A percentile compares a stretch with the other conserved stretches of the same genome.
These are phyloP conservation scores for Eueides isabella DNA, from an alignment of 1,140 invertebrate genomes.

Conservation along the genomic window DNA sequence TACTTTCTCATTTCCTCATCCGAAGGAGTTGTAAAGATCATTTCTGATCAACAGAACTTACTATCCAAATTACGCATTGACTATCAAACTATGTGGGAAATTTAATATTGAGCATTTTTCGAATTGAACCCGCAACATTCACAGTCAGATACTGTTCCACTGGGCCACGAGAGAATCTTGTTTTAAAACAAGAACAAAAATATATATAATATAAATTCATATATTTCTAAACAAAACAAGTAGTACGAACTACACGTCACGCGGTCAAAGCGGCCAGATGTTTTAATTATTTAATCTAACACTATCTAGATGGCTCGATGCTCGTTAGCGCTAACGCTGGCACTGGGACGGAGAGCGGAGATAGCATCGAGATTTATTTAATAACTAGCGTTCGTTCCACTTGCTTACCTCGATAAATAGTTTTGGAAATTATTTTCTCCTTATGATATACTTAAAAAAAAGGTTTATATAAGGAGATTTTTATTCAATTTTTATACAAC, in stretches of 20 bases:
- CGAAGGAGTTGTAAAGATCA: too few species aligned
- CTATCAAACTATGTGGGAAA: too few species aligned
- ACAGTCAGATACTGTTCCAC: too few species aligned
- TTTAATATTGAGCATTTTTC: too few species aligned
- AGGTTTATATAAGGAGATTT: too few species aligned
- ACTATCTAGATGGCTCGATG: constrained; percentile 67
- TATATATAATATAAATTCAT: too few species aligned
- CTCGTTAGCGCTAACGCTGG: constrained; percentile 56
- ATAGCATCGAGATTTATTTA: constrained; percentile 66
- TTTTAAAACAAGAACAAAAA: neutral
- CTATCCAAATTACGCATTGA: too few species aligned
- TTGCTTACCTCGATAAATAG: neutral
- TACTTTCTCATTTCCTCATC: too few species aligned
- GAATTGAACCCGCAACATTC: too few species aligned
- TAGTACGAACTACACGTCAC: constrained; percentile 37
- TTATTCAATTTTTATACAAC: too few species aligned
- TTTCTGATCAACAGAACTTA: too few species aligned
- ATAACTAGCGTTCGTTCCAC: constrained; percentile 43
- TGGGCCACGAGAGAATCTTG: too few species aligned
- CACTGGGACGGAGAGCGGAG: constrained; percentile 45
- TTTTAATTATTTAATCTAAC: constrained; percentile 70
- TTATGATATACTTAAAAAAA: neutral
- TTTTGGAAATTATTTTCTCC: neutral
- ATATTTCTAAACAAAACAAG: constrained; percentile 16
- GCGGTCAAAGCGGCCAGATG: constrained; percentile 58